phyloP scores from a whole-genome alignment of 2,888 invertebrate species.

The Cyrtodaria siliqua region DNA sequence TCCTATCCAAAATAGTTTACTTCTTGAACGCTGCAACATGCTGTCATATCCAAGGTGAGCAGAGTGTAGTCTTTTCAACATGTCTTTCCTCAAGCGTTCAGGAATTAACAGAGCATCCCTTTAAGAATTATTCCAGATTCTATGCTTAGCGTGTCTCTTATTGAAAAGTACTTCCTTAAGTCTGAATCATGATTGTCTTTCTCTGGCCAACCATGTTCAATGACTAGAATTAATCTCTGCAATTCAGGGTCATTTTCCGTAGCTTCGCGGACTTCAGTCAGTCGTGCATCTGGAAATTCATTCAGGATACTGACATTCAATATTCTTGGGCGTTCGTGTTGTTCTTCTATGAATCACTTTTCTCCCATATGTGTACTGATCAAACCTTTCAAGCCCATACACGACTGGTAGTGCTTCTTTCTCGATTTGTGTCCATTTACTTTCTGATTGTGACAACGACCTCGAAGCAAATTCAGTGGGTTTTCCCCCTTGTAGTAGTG shows the following conservation, averaged over 20 bases:
- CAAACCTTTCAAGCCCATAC: conserved; percentile 9
- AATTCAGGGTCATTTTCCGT: conserved; percentile 4
- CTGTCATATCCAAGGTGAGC: conserved; percentile 31
- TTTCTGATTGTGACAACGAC: conserved; percentile 2
- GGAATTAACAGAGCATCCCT: conserved; percentile 43
- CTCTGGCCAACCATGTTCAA: too few relatives aligned
- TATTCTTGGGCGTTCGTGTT: neutral
- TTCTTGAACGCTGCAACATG: conserved; percentile 29
- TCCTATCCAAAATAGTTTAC: conserved; percentile 36
- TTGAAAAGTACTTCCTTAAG: conserved; percentile 18
- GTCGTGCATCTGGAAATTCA: conserved; percentile 24
- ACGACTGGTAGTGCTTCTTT: conserved; percentile 4
- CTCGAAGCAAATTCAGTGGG: conserved; percentile 16
- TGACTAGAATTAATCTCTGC: neutral
- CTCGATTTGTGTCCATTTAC: conserved; percentile 5
- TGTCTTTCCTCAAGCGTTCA: conserved; percentile 14
- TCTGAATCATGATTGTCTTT: conserved; percentile 6
- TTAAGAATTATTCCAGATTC: conserved; percentile 39
- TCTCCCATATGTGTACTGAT: conserved; percentile 8
- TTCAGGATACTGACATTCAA: neutral
- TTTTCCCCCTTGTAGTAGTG: conserved; percentile 49
- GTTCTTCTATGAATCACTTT: conserved; percentile 4
- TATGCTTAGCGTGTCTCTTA: conserved; percentile 32
- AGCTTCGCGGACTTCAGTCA: conserved; percentile 10
- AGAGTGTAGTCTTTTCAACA: conserved; percentile 23